These are phyloP conservation scores for Physocephala rufipes DNA, from an alignment of 2,888 invertebrate species.

Conservation along the genomic window DNA sequence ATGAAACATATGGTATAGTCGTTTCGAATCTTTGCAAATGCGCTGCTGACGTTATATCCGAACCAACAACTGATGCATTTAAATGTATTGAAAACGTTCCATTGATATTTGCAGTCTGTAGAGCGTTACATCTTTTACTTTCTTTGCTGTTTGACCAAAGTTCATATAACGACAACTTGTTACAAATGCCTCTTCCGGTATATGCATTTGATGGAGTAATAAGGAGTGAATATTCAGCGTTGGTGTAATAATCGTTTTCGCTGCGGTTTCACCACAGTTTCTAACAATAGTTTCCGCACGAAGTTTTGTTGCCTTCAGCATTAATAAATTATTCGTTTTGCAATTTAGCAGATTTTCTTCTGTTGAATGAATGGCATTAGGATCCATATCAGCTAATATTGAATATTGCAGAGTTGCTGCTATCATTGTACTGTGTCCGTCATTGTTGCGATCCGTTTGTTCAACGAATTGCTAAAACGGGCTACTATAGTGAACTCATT, in stretches of 20 bases:
- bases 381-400: neutral
- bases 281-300: conserved; percentile 31
- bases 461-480: conserved; percentile 39
- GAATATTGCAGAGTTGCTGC: neutral
- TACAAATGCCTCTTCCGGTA: conserved; percentile 19
- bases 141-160: conserved; percentile 18
- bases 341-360: conserved; percentile 22
- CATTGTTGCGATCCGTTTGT: neutral
- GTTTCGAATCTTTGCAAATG: conserved; percentile 20
- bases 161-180: conserved; percentile 21
- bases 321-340: conserved; percentile 15
- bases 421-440: neutral
- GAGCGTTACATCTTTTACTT: conserved; percentile 40
- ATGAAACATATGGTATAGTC: conserved; percentile 26
- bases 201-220: conserved; percentile 3
- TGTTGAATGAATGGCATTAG: neutral
- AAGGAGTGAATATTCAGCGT: neutral
- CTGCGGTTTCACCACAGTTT: neutral
- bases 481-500: conserved; percentile 48
- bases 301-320: conserved; percentile 24
- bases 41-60: neutral
- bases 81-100: conserved; percentile 4
- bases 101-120: conserved; percentile 39
- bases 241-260: neutral
- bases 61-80: neutral